Base-by-base conservation (phyloP, 92 coral and sea anemone species). In the Parazoanthus darwini region DNA sequence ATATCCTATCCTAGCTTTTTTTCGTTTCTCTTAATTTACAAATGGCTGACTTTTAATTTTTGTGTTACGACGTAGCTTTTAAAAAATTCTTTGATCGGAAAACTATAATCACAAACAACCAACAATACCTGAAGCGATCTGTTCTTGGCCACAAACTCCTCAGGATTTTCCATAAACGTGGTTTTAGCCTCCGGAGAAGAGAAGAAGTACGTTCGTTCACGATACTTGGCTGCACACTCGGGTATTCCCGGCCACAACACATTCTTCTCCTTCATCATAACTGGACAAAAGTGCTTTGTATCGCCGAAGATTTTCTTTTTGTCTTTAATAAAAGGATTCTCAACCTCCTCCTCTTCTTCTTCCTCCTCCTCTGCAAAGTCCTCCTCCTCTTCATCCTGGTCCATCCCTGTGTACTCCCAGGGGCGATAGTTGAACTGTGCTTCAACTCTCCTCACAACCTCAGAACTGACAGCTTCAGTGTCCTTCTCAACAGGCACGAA, bases 401-500 rank as follows among this genome's bases (percentile, higher is more conserved):
- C 99, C 97, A 97, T 97, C 38, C 99, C 99, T 4, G 97, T 95
- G 94, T 94, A 97, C 86, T 97, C 99, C 99, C 98, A 97, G 66
- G 96, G 96, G 78, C 93, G 95, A 85, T 97, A 97, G 88, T 88
- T 94, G 72, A 95, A 97, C 77, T 94, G 96, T 20, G 94, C 97
- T 93, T 97, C 99, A 73, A 97, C 88, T 72, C 89, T 89, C 73
- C 87, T 92, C 11, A 93, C 85, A 68, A 96, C 91, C 79, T 97
- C 95, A 3, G 86, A 81, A 36, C 80, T 85, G 56, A 92, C 65
- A 5, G 37, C 80, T 48, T 94, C 92, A 3, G 39, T 46, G 35
- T 94, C 96, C 48, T 94, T 90, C 87, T 97, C 99, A 48, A 92
- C 93, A 56, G 90, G 73, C 74, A 93, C 90, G 54, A 86, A 82